These are phyloP conservation scores for Oncorhynchus mykiss DNA, from an alignment of 2,113 vertebrate genomes.

Conservation along the genomic window DNA sequence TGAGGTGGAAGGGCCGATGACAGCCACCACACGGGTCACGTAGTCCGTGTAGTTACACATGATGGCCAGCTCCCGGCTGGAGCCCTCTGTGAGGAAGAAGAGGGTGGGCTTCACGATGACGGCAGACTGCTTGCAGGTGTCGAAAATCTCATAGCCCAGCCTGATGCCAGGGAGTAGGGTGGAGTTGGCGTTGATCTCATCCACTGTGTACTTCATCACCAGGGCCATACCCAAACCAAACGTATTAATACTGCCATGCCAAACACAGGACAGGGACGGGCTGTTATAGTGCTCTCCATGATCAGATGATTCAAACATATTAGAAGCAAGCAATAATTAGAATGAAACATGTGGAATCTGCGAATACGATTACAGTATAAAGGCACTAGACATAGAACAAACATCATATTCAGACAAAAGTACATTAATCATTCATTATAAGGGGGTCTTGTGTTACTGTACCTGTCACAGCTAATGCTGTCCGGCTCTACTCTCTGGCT, in stretches of 20 bases:
- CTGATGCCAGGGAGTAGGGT: conserved; percentile 75
- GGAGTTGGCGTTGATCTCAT: conserved; percentile 84
- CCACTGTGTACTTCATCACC: conserved; percentile 83
- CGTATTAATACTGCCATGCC: conserved; percentile 63
- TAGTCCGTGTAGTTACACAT: conserved; percentile 81
- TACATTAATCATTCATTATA: neutral
- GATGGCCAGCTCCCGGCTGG: conserved; percentile 24
- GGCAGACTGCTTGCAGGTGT: conserved; percentile 74
- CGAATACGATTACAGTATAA: no score
- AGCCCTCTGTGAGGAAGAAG: conserved; percentile 70
- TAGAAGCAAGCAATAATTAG: no score
- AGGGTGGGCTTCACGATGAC: conserved; percentile 77
- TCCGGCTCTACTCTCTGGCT: conserved; percentile 52
- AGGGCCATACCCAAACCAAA: conserved; percentile 76
- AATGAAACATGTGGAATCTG: no score
- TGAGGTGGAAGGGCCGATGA: conserved; percentile 80
- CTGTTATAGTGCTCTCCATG: neutral
- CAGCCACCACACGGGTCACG: conserved; percentile 75
- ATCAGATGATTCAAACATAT: no score
- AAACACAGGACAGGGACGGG: neutral
- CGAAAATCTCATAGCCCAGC: conserved; percentile 78
- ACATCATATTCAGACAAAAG: no score
- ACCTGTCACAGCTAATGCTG: conserved; percentile 76
- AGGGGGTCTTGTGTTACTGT: conserved; percentile 1
- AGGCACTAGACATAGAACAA: no score